Base-by-base conservation (phyloP, 2,113 vertebrate species). In the Erpornis zantholeuca region DNA sequence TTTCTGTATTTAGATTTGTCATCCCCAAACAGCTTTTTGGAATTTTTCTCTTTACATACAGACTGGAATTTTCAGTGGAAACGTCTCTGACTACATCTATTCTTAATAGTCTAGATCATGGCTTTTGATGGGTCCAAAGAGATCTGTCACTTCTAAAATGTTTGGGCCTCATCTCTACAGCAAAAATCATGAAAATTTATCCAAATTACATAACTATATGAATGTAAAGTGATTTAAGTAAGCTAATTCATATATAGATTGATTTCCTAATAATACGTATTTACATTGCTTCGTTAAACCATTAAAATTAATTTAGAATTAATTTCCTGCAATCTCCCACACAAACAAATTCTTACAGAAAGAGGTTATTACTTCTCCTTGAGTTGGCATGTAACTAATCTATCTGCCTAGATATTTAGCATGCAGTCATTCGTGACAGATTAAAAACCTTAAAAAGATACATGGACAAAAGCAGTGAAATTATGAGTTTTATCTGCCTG, bases 261-360 rank as follows among this genome's bases (percentile, higher is more conserved):
- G 8, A 52, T 86, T 90, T 95, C 24, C 28, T 93, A 86, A 94
- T 92, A 90, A 54, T 66, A 64, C 31, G 27, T 28, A 78, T 92
- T 86, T 93, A 90, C 52, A 81, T 68, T 83, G 52, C 52, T 92
- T 96, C 3, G 0, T 88, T 84, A 86, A 94, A 70, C 69, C 52
- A 71, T 86, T 95, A 88, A 78, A 95, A 75, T 80, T 75, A 91
- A 92, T 86, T 82, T 86, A 35, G 29, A 94, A 71, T 84, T 97
- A 92, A 86, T 94, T 88, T 94, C 52, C 80, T 70, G 38, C 3
- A 2, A 59, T 86, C 56, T 84, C 9, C 36, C 68, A 63, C 40
- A n/a, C 60, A 91, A 93, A 70, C 7, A 90, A 86, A 52, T 73
- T 73, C 83, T 89, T 88, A 64, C 13, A 78, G 80, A 78, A 94